Evolutionary conservation across 2,797 vertebrate species (phyloP), one percentile per base, ranked within the genome.

Genomic region (Acanthopagrus latus): DNA sequence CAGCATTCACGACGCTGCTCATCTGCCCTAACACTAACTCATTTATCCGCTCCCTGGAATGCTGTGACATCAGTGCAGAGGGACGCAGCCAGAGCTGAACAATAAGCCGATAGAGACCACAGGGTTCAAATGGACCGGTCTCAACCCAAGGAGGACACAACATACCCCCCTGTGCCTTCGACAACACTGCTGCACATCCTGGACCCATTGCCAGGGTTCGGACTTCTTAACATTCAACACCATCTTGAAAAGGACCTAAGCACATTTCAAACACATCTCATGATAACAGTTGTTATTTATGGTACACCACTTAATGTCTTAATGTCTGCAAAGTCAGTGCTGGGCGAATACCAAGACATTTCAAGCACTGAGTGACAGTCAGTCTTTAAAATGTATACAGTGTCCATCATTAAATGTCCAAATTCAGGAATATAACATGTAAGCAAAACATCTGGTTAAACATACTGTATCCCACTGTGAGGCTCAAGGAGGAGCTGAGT

Each of bases 1-100:
- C 86, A 86, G 58, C 80, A 87, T 88, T 90, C 88, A 84, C 83
- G 55, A 92, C 75, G 90, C 90, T 89, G 91, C 92, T 94, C 93
- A 93, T 93, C 91, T 94, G 89, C 91, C 84, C 86, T 71, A 92
- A 94, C 93, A 95, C 94, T 93, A 93, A 94, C 90, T 88, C 93
- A 92, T 95, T 94, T 95, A 95, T 94, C 89, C 84, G 86, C 90
- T 86, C 88, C 87, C 86, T 91, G 92, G 92, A 91, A 93, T 94
- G 92, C 84, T 89, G 92, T 95, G 95, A 96, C 94, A 95, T 95
- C 95, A 95, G 87, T 91, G 86, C 74, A 89, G 84, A 92, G 89
- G 84, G 86, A 89, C 75, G 84, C 87, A 81, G 92, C 89, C 83
- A 86, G 76, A 74, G 82, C 82, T 43, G 82, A 95, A 95, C 95